Evolutionary conservation across 2,797 vertebrate species (phyloP).

Genomic region (Orestias chungarensis): DNA sequence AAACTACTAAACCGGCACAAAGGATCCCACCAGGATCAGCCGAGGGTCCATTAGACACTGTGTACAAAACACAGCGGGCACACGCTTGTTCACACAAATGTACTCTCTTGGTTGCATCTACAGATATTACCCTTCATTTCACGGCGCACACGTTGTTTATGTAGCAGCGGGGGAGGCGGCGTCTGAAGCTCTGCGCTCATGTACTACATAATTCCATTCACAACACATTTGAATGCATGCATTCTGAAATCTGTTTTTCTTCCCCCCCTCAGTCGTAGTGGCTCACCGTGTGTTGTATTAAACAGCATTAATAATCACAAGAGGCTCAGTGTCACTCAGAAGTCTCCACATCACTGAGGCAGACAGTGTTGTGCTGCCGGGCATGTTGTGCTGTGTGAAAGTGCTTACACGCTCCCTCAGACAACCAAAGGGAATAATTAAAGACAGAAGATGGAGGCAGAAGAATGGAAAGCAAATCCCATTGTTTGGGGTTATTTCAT

Average conservation of each 20-base stretch:
- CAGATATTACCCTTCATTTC: constrained; percentile 63
- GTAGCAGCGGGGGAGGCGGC: constrained; percentile 25
- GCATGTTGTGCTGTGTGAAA: constrained; percentile 81
- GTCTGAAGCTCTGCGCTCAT: constrained; percentile 53
- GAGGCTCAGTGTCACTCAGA: constrained; percentile 82
- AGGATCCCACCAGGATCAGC: constrained; percentile 77
- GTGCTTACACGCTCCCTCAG: constrained; percentile 80
- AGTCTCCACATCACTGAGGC: constrained; percentile 78
- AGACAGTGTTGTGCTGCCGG: constrained; percentile 77
- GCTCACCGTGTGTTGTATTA: constrained; percentile 79
- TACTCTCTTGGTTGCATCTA: constrained; percentile 51
- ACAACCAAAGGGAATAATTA: constrained; percentile 87
- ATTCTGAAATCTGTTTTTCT: constrained; percentile 71
- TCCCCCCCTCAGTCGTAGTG: constrained; percentile 63
- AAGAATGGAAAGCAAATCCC: constrained; percentile 81
- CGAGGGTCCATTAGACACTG: constrained; percentile 74
- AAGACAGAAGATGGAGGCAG: constrained; percentile 80
- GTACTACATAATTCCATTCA: constrained; percentile 71
- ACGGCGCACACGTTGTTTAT: constrained; percentile 62
- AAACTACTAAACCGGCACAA: constrained; percentile 87
- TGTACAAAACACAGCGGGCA: constrained; percentile 62
- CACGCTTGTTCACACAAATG: constrained; percentile 51
- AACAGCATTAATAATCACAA: constrained; percentile 85
- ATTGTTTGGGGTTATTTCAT: constrained; percentile 83
- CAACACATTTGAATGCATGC: constrained; percentile 68